A percentile compares a stretch with the other conserved stretches of the same genome.
phyloP scores from a whole-genome alignment of 2,113 vertebrate genomes.

The Passer montanus region DNA sequence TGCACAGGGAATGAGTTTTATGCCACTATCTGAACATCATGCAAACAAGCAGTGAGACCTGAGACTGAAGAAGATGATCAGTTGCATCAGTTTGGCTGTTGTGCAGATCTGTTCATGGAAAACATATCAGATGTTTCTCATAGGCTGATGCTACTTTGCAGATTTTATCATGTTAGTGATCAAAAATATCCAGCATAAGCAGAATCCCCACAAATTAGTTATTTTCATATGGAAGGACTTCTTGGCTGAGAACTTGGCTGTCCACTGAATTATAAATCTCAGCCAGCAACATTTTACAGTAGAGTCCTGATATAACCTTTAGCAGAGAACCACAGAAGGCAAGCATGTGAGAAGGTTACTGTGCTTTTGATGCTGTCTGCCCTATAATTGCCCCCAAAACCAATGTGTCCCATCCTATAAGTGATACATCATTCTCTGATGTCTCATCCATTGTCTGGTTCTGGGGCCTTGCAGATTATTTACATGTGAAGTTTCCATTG shows the following conservation, averaged over 20 bases:
- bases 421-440: neutral
- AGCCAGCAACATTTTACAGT: neutral
- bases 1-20: neutral
- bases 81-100: neutral
- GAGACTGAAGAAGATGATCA: neutral
- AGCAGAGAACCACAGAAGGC: neutral
- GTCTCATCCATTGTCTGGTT: neutral
- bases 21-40: neutral
- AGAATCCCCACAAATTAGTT: neutral
- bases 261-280: neutral
- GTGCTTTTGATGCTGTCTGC: conserved; percentile 5
- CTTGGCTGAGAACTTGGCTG: neutral
- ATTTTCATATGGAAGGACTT: neutral
- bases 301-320: conserved; percentile 12
- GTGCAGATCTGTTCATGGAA: neutral
- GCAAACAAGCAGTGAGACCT: neutral
- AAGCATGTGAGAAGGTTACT: conserved; percentile 3
- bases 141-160: neutral
- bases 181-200: neutral
- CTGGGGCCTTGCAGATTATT: neutral
- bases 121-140: neutral
- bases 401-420: neutral
- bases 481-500: neutral
- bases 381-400: neutral
- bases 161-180: neutral